phyloP scores from a whole-genome alignment of 53 echinoderm and acorn worm genomes.

The Zoroaster sp. region DNA sequence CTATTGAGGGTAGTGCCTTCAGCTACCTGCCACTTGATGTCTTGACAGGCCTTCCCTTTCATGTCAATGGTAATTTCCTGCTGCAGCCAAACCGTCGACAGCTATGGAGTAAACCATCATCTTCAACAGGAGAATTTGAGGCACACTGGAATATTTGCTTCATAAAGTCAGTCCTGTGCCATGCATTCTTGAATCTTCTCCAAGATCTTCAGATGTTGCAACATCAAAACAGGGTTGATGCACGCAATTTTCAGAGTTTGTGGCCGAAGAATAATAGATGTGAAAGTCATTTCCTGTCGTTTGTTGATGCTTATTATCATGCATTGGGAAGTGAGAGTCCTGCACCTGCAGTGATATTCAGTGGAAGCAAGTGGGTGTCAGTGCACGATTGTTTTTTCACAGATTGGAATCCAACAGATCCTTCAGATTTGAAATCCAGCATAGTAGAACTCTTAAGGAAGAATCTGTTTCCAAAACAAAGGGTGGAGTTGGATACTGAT shows the following conservation, averaged over 20 bases:
- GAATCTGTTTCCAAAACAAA: neutral
- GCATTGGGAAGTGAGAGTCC: neutral
- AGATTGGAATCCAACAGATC: neutral
- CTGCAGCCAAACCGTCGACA: conserved; percentile 65
- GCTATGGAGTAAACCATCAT: conserved; percentile 48
- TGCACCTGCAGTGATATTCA: conserved; percentile 17
- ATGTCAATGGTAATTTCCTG: conserved; percentile 82
- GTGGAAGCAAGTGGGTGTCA: conserved; percentile 16
- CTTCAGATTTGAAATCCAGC: neutral
- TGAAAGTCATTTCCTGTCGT: conserved; percentile 48
- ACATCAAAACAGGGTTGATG: conserved; percentile 10
- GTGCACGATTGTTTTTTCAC: conserved; percentile 36
- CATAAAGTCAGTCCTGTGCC: conserved; percentile 53
- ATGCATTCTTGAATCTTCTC: conserved; percentile 48
- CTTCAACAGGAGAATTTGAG: conserved; percentile 39
- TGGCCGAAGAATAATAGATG: conserved; percentile 41
- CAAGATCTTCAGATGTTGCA: conserved; percentile 36
- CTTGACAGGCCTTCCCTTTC: conserved; percentile 73
- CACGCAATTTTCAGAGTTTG: conserved; percentile 38
- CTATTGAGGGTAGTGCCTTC: conserved; percentile 40
- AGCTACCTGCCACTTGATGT: conserved; percentile 72
- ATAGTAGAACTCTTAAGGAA: neutral
- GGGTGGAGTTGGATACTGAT: conserved; percentile 5
- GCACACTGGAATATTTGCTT: conserved; percentile 59
- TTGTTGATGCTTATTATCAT: conserved; percentile 50